Base-by-base conservation (phyloP, 2,113 vertebrate species). In the Canis aureus region DNA sequence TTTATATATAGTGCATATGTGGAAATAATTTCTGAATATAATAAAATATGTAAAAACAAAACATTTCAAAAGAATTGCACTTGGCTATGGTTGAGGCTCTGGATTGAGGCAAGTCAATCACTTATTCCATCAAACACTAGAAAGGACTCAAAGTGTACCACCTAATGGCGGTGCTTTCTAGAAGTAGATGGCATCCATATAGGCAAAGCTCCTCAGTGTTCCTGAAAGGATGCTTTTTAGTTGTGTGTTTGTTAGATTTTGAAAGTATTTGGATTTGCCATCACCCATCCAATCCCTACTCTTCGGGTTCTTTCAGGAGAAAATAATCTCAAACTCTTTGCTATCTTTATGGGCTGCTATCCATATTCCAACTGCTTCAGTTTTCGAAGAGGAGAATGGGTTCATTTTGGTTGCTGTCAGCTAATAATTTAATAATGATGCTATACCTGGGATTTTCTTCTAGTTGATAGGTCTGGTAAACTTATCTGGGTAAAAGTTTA, bases 351-450 rank as follows among this genome's bases (percentile, higher is more conserved):
- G 11, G 3, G 1, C 60, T 55, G 6, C 88, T 86, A 35, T n/a
- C 38, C 67, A 60, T 59, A 60, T 59, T 20, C 11, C 81, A 38
- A 17, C 23, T 69, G 35, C 8, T 27, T 43, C 71, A 51, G 35
- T 76, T 43, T 60, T n/a, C 55, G 55, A 62, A 67, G 35, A 92
- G 69, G 25, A 89, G 35, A 43, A 78, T 64, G 25, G 23, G 19
- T 78, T 91, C 19, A 43, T 82, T 55, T 29, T 22, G n/a, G 38
- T 62, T 85, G n/a, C 51, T 83, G 3, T 82, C 67, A 93, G 60
- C 73, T 89, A 93, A 73, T 89, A 62, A 60, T 92, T 96, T 95
- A 96, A 80, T 86, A 95, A 91, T 27, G 71, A 73, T 76, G 5
- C 22, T 55, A 89, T 35, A 71, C 38, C 62, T 43, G 20, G 8